Base-by-base conservation (phyloP, 2,113 vertebrate species). In the Megaceryle maxima region DNA sequence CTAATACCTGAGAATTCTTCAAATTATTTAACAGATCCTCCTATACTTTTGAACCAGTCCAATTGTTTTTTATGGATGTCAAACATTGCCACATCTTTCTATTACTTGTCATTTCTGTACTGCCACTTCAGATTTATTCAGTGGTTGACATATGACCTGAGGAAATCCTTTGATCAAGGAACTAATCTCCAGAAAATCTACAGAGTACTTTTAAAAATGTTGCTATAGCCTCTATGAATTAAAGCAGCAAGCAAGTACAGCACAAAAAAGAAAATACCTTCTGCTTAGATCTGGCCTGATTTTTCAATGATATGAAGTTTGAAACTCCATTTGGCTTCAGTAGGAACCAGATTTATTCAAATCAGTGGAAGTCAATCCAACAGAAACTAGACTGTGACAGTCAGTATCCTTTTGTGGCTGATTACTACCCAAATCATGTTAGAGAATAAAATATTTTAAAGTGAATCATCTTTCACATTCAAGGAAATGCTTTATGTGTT, bases 381-480 rank as follows among this genome's bases (percentile, higher is more conserved):
- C 62, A 92, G 72, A 92, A 96, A 68, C 28, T 83, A 88, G 68
- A 48, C 26, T 59, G 25, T 41, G 56, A 48, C 59, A 86, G 67
- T 77, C 46, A 68, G 35, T 73, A 72, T 81, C 43, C 69, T 35
- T 95, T 92, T 94, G 68, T 72, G 64, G 60, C 56, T 83, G 60
- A 67, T 92, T 86, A 81, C 26, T 75, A 92, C 64, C 21, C 48
- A 83, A 93, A 90, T 86, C 64, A 57, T 50, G 29, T 86, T 81
- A 81, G 10, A 20, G 78, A 89, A 69, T 76, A 91, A 93, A 96
- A 79, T 90, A 62, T 85, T 93, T 87, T 50, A 59, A 79, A 94
- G 90, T 90, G 8, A 88, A 7, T 94, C 29, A 92, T 64, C 33
- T 70, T 83, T 74, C 76, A 48, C 81, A 80, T 11, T 88, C 75